phyloP scores from a whole-genome alignment of 2,888 invertebrate genomes.

The Antheraea yamamai region DNA sequence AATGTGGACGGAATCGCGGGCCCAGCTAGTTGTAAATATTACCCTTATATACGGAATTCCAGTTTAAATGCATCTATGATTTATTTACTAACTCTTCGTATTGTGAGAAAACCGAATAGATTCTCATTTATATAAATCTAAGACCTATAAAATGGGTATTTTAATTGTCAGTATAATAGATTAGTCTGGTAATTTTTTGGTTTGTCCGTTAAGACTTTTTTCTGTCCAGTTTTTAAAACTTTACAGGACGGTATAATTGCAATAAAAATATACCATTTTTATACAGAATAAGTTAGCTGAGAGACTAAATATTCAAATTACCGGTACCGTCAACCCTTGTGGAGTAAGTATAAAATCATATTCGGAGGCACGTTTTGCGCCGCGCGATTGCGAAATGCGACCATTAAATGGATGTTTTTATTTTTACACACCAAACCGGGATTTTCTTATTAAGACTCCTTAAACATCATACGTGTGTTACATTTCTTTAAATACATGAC shows the following conservation, averaged over 20 bases:
- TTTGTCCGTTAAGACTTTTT: no score
- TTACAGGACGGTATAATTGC: neutral
- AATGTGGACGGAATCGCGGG: no score
- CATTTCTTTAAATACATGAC: neutral
- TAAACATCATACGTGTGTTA: neutral
- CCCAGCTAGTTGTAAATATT: no score
- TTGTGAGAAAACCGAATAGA: no score
- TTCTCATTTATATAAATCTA: no score
- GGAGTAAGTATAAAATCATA: slow-evolving; percentile 33
- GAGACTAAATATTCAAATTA: slow-evolving; percentile 1
- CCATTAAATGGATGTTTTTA: slow-evolving; percentile 22
- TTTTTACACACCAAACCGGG: slow-evolving; percentile 32
- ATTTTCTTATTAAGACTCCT: neutral
- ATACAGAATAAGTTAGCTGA: neutral
- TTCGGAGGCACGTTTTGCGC: slow-evolving; percentile 39
- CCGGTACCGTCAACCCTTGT: slow-evolving; percentile 18
- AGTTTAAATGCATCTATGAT: no score
- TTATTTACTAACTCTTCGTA: no score
- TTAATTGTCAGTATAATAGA: no score
- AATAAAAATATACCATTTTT: neutral
- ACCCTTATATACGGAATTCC: no score
- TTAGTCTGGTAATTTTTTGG: no score
- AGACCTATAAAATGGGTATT: no score
- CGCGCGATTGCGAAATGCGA: slow-evolving; percentile 17
- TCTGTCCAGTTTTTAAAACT: no score